phyloP scores from a whole-genome alignment of 2,888 invertebrate genomes.

The Polymixis lichenea region DNA sequence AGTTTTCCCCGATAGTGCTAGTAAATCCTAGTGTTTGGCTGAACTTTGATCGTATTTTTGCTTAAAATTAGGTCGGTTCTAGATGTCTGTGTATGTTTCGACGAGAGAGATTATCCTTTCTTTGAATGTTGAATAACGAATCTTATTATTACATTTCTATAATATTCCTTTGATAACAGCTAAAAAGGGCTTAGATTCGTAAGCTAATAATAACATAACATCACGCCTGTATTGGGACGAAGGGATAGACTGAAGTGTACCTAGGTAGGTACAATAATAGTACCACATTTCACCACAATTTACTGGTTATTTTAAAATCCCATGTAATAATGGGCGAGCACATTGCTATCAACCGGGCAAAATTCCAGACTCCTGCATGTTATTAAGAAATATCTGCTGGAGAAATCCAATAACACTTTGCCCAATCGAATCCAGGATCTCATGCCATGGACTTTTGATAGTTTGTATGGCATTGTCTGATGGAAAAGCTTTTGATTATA shows the following conservation, averaged over 20 bases:
- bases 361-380: no score
- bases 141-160: background rate
- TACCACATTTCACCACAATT: no score
- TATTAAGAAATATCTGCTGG: no score
- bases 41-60: conserved; percentile 42
- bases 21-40: conserved; percentile 41
- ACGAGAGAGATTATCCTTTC: background rate
- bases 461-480: no score
- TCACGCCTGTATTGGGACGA: no score
- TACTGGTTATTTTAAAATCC: no score
- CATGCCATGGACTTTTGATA: background rate
- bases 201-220: background rate
- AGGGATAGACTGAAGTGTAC: no score
- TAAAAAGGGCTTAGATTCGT: background rate
- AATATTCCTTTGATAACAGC: background rate
- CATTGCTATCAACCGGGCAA: no score
- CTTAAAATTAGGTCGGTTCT: background rate
- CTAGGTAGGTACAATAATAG: no score
- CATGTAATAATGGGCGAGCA: no score
- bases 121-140: background rate
- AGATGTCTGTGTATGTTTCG: background rate
- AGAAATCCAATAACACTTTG: no score
- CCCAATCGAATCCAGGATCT: no score
- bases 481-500: background rate
- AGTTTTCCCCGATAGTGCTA: conserved; percentile 38